phyloP scores from a whole-genome alignment of 2,888 invertebrate genomes.

The Drosophila greeni region DNA sequence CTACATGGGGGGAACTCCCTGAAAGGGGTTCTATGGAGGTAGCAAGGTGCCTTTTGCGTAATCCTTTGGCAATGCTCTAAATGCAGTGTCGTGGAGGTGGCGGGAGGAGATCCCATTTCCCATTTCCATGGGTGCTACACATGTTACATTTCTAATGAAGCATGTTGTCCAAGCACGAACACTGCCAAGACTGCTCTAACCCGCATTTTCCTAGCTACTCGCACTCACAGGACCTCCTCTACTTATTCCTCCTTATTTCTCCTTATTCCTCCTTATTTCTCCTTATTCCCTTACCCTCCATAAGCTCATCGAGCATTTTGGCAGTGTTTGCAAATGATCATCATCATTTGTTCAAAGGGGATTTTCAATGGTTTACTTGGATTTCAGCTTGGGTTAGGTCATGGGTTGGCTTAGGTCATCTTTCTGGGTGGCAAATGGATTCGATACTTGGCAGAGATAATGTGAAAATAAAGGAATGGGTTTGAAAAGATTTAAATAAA shows the following conservation, averaged over 20 bases:
- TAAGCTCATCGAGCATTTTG: slow-evolving; percentile 22
- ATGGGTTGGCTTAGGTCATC: slow-evolving; percentile 35
- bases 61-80: slow-evolving; percentile 57
- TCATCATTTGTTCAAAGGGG: slow-evolving; percentile 29
- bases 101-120: background rate
- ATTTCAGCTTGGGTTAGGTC: slow-evolving; percentile 23
- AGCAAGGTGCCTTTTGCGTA: slow-evolving; percentile 56
- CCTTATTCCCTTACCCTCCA: background rate
- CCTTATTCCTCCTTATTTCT: too few relatives aligned
- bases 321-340: slow-evolving; percentile 41
- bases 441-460: background rate
- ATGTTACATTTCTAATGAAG: slow-evolving; percentile 68
- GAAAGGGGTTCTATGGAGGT: background rate
- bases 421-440: slow-evolving; percentile 4
- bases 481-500: background rate
- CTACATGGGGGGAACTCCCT: background rate
- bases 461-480: background rate
- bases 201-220: slow-evolving; percentile 34
- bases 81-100: slow-evolving; percentile 33
- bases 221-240: slow-evolving; percentile 26
- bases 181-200: background rate
- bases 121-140: slow-evolving; percentile 27
- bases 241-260: too few relatives aligned
- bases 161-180: slow-evolving; percentile 54
- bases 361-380: slow-evolving; percentile 12